Evolutionary conservation across 2,888 invertebrate genomes (phyloP).

Genomic region (Xylophagus ater): DNA sequence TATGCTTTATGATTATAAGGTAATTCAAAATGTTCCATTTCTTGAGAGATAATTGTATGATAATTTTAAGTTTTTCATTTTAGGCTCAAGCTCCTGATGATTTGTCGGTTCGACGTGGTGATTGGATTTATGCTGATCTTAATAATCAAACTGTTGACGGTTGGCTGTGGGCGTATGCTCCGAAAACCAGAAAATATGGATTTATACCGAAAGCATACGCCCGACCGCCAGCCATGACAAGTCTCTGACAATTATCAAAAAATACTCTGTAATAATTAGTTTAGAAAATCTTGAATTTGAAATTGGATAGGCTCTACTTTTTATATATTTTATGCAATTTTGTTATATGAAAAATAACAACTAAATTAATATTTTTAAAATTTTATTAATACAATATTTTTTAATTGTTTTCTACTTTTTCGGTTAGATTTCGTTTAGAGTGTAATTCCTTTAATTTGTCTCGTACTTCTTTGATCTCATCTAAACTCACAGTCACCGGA

Average conservation of each 20-base stretch:
- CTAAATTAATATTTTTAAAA: too few relatives aligned
- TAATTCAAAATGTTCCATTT: slow-evolving; percentile 26
- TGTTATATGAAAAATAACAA: too few relatives aligned
- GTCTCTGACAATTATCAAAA: too few relatives aligned
- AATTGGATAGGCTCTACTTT: too few relatives aligned
- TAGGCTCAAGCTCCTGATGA: slow-evolving; percentile 88
- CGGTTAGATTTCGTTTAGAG: too few relatives aligned
- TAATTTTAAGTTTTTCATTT: slow-evolving; percentile 7
- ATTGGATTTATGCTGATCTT: slow-evolving; percentile 92
- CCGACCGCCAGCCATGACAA: slow-evolving; percentile 83
- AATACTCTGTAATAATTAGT: too few relatives aligned
- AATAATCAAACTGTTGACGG: slow-evolving; percentile 90
- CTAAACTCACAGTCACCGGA: slow-evolving; percentile 51
- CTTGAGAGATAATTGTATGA: too few relatives aligned
- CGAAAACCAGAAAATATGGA: slow-evolving; percentile 83
- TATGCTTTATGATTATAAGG: slow-evolving; percentile 91
- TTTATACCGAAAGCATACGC: slow-evolving; percentile 94
- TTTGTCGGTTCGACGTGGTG: slow-evolving; percentile 78
- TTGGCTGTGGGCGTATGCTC: slow-evolving; percentile 91
- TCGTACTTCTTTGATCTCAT: slow-evolving; percentile 53
- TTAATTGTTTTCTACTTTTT: too few relatives aligned
- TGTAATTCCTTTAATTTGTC: slow-evolving; percentile 45
- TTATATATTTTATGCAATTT: too few relatives aligned
- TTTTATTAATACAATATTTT: too few relatives aligned
- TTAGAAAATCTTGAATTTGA: too few relatives aligned